phyloP scores from a whole-genome alignment of 1,140 invertebrate genomes.

The Nephila pilipes region DNA sequence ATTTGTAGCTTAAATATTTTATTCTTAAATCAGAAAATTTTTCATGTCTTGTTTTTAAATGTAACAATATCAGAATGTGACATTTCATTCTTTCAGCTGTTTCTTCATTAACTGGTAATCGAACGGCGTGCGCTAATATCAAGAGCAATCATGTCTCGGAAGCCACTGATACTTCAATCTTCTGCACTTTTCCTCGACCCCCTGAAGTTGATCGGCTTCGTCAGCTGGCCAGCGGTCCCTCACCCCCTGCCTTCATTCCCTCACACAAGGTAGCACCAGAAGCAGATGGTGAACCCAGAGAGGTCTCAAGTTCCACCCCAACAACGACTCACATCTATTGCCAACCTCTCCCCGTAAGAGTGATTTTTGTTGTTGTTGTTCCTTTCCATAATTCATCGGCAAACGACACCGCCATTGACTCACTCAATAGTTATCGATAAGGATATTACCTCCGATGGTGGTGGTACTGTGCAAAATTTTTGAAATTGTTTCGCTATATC shows the following conservation, averaged over 20 bases:
- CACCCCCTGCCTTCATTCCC: slow-evolving; percentile 48
- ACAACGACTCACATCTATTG: slow-evolving; percentile 51
- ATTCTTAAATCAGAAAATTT: too few species aligned
- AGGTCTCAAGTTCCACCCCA: not conserved
- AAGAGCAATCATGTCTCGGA: slow-evolving; percentile 5
- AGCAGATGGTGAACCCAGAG: slow-evolving; percentile 19
- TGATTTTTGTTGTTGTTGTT: not conserved
- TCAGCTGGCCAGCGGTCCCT: slow-evolving; percentile 50
- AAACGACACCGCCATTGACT: not conserved
- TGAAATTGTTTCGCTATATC: not conserved
- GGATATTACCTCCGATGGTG: not conserved
- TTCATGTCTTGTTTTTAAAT: too few species aligned
- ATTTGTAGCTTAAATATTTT: too few species aligned
- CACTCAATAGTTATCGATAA: not conserved
- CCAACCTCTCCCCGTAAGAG: slow-evolving; percentile 45
- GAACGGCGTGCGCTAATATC: not conserved
- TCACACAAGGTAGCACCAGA: slow-evolving; percentile 21
- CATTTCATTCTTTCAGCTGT: not conserved
- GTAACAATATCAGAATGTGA: too few species aligned
- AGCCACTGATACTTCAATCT: not conserved
- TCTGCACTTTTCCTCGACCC: slow-evolving; percentile 39
- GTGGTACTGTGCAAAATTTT: not conserved
- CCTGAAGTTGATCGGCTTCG: slow-evolving; percentile 31
- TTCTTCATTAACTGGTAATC: not conserved
- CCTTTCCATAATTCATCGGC: not conserved